A percentile compares a stretch with the other conserved stretches of the same genome.
These are phyloP conservation scores for Phylloscopus trochiloides DNA, from an alignment of 2,113 vertebrate species.

Conservation along the genomic window DNA sequence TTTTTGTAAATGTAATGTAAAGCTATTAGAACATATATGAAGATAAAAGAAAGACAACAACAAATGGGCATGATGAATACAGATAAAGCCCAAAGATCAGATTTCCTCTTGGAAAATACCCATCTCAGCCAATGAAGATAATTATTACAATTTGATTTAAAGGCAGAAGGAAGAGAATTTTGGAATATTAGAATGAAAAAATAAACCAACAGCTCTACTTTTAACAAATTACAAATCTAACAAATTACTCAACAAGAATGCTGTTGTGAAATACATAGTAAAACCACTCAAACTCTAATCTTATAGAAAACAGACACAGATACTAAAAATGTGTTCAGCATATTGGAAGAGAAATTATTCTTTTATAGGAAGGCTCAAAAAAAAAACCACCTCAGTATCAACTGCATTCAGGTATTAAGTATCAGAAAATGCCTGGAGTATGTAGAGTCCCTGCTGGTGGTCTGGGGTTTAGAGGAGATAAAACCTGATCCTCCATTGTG, in stretches of 20 bases:
- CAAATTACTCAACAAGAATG: not conserved
- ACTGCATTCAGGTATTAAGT: not conserved
- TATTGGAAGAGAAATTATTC: not conserved
- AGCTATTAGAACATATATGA: not conserved
- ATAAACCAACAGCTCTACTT: not conserved
- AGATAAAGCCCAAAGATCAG: not conserved
- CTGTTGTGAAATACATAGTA: not conserved
- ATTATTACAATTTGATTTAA: not conserved
- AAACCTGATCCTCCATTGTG: conserved; percentile 40
- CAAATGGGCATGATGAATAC: not conserved
- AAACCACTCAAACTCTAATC: not conserved
- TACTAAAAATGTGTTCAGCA: not conserved
- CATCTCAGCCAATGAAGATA: not conserved
- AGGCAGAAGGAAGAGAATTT: not conserved
- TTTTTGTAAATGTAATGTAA: not conserved
- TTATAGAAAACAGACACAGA: not conserved
- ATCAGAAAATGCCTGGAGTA: not conserved
- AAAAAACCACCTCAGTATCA: not conserved
- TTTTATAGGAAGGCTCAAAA: not conserved
- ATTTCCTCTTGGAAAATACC: conserved; percentile 4
- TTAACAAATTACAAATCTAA: not conserved
- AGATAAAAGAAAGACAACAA: not conserved
- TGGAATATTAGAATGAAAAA: not conserved
- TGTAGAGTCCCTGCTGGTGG: not conserved
- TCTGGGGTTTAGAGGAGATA: conserved; percentile 35